Conservation (phyloP, 2,113 vertebrate species). For the Chaenocephalus aceratus region DNA sequence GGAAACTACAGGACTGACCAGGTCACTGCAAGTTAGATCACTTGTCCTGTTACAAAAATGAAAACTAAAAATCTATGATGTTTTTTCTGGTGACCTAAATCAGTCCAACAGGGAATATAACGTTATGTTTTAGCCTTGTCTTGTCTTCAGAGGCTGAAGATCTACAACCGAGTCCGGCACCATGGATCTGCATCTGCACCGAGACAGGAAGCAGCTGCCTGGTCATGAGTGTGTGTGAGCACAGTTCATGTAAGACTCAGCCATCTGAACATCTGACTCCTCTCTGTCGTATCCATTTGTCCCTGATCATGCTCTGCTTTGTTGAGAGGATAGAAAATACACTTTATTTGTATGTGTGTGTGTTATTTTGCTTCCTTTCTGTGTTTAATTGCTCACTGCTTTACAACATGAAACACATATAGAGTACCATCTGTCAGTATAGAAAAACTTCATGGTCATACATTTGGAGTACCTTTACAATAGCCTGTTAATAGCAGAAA, state of each 20-base stretch:
- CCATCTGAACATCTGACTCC: background rate
- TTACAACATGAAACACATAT: no score
- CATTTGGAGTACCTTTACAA: no score
- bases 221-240: background rate
- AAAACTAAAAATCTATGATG: no score
- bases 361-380: no score
- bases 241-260: background rate
- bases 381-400: no score
- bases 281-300: background rate
- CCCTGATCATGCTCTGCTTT: no score
- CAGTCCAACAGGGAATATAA: background rate
- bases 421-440: background rate
- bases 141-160: background rate
- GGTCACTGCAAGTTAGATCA: background rate
- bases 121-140: background rate
- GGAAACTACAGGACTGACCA: background rate
- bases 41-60: background rate
- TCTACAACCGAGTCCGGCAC: background rate
- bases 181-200: background rate
- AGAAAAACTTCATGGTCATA: background rate
- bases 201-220: background rate
- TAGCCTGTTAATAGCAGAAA: no score
- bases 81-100: background rate
- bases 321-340: no score
- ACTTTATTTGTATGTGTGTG: no score